Base-by-base conservation (phyloP, 2,888 invertebrate genomes). In the Polydrusus tereticollis region DNA sequence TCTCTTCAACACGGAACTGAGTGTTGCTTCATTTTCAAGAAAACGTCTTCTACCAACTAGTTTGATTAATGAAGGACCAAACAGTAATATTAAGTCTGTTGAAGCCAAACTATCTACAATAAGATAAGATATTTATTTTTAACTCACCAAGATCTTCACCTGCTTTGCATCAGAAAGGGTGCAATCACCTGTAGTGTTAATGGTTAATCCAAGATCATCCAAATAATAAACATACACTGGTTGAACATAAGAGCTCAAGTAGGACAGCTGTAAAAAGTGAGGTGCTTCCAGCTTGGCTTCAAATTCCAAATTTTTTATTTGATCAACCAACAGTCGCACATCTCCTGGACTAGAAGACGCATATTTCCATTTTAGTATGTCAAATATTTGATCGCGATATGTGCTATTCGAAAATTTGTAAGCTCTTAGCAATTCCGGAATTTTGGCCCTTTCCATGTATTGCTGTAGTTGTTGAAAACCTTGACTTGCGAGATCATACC, bases 1-100 rank as follows among this genome's bases (percentile, higher is more conserved):
- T 23, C 86, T 84, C 74, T 88, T 86, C 55, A 90, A 81, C 67
- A 86, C 84, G 36, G 87, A 85, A 77, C 88, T 89, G 14, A 90
- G 82, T 73, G 87, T 86, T 77, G 89, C 89, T 81, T 93, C 93
- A 4, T 87, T 86, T 21, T 85, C 80, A 16, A 87, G 89, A 64
- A 91, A 88, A 8, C 90, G 87, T 55, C 91, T 86, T 33, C 92
- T 88, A 1, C 90, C 89, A 68, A 92, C 86, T 85, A 92, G 91
- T 76, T 91, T 90, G 80, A 91, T 88, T 41, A 92, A 81, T 36
- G 89, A 87, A 43, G 92, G 91, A 3, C 93, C 92, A 76, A 92
- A 86, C 23, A 92, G 82, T 33, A 91, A 86, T 8, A 92, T 86
- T 69, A 93, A 83, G 82, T 93, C 93, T 0, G 91, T 87, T 4